Conservation (phyloP, 2,888 invertebrate species). For the Drosophila hamatofila region DNA sequence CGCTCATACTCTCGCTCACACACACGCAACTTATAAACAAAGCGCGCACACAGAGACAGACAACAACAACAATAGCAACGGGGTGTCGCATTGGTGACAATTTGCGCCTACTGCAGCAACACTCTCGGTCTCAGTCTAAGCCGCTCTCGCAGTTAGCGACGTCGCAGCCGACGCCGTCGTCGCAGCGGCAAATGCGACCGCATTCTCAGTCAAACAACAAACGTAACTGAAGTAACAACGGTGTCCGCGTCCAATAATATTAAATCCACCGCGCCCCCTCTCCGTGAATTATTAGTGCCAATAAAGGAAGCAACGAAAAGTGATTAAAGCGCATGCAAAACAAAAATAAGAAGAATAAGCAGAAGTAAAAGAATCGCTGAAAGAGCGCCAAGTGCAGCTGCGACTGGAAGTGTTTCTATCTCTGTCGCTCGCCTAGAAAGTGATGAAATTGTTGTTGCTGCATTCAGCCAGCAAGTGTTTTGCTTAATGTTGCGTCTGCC, state of each 20-base stretch:
- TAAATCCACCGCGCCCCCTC: slow-evolving; percentile 11
- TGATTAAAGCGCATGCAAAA: slow-evolving; percentile 30
- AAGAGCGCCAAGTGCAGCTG: slow-evolving; percentile 23
- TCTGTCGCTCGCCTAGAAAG: slow-evolving; percentile 31
- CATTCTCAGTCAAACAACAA: slow-evolving; percentile 78
- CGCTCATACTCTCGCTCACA: slow-evolving; percentile 20
- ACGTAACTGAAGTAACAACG: slow-evolving; percentile 76
- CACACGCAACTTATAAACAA: slow-evolving; percentile 61
- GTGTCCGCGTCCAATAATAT: slow-evolving; percentile 49
- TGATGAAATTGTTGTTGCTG: slow-evolving; percentile 56
- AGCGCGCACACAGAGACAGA: slow-evolving; percentile 36
- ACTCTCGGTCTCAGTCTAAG: slow-evolving; percentile 55
- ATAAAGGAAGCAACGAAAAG: slow-evolving; percentile 35
- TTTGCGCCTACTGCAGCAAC: slow-evolving; percentile 64
- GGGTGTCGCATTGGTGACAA: slow-evolving; percentile 62
- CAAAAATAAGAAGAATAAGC: slow-evolving; percentile 1
- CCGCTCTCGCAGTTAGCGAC: slow-evolving; percentile 50
- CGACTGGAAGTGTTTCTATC: slow-evolving; percentile 14
- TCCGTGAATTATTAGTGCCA: slow-evolving; percentile 12
- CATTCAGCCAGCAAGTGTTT: slow-evolving; percentile 26
- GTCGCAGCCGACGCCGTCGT: slow-evolving; percentile 24
- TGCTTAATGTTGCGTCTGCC: slow-evolving; percentile 65
- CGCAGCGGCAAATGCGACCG: slow-evolving; percentile 56
- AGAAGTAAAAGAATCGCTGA: slow-evolving; percentile 16
- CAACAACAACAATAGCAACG: slow-evolving; percentile 34